Percentiles rank a stretch among this genome's conserved stretches.
These are phyloP conservation scores for Heloderma charlesbogerti DNA, from an alignment of 2,113 vertebrate genomes.

Conservation along the genomic window DNA sequence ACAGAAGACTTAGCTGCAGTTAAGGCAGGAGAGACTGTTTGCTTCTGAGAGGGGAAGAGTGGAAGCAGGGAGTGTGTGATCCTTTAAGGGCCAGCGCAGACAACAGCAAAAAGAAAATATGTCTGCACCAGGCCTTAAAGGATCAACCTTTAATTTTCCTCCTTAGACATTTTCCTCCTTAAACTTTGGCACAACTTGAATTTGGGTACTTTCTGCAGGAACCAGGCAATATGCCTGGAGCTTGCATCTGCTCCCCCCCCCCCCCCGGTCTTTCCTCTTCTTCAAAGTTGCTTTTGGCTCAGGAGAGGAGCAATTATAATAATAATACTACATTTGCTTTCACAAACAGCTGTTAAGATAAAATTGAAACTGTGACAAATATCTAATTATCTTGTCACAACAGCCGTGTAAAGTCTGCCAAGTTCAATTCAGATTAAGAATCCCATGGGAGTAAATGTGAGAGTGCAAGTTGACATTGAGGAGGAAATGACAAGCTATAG, in stretches of 20 bases:
- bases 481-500: constrained; percentile 36
- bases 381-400: constrained; percentile 36
- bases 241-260: constrained; percentile 56
- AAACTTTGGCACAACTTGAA: constrained; percentile 27
- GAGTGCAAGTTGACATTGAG: constrained; percentile 40
- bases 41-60: background rate
- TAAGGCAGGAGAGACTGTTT: background rate
- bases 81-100: background rate
- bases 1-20: background rate
- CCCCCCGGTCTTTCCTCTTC: constrained; percentile 37
- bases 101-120: background rate
- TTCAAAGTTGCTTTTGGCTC: constrained; percentile 55
- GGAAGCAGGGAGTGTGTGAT: background rate
- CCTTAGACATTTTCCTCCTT: background rate
- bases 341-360: constrained; percentile 40
- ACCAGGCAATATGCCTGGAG: constrained; percentile 44
- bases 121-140: background rate
- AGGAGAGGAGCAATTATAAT: constrained; percentile 32
- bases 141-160: background rate
- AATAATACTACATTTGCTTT: constrained; percentile 34
- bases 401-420: constrained; percentile 14
- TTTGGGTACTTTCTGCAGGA: constrained; percentile 27
- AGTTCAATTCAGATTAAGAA: constrained; percentile 32
- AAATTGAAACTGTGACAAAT: constrained; percentile 50
- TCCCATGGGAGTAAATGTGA: constrained; percentile 11